Conservation (phyloP, 2,113 vertebrate genomes). For the Tachuris rubrigastra region DNA sequence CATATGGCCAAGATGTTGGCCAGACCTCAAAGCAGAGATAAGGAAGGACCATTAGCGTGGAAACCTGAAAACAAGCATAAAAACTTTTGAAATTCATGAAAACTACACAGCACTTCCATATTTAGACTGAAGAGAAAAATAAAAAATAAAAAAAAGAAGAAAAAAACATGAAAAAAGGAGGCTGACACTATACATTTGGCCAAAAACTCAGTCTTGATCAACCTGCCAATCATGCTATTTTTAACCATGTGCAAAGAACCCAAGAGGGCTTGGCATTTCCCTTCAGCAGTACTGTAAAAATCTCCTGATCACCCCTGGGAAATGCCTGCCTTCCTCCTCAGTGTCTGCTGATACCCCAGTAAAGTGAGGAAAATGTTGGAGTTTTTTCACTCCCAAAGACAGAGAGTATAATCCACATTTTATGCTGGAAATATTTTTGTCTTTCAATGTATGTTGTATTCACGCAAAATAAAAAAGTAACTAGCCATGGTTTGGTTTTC, state of each 20-base stretch:
- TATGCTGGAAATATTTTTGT: background rate
- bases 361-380: background rate
- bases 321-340: background rate
- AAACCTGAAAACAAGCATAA: background rate
- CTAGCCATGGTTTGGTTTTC: background rate
- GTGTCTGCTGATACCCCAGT: background rate
- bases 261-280: background rate
- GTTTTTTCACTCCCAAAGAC: background rate
- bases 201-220: background rate
- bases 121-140: background rate
- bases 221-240: background rate
- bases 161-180: background rate
- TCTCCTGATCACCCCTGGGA: background rate
- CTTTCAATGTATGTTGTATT: background rate
- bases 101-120: background rate
- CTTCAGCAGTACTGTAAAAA: background rate
- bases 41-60: background rate
- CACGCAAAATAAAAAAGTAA: background rate
- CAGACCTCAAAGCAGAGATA: background rate
- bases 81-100: background rate
- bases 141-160: background rate
- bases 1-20: background rate
- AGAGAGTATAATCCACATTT: background rate
- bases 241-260: background rate
- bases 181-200: background rate